phyloP scores from a whole-genome alignment of 2,113 vertebrate genomes.

The Himantopus leucocephalus region DNA sequence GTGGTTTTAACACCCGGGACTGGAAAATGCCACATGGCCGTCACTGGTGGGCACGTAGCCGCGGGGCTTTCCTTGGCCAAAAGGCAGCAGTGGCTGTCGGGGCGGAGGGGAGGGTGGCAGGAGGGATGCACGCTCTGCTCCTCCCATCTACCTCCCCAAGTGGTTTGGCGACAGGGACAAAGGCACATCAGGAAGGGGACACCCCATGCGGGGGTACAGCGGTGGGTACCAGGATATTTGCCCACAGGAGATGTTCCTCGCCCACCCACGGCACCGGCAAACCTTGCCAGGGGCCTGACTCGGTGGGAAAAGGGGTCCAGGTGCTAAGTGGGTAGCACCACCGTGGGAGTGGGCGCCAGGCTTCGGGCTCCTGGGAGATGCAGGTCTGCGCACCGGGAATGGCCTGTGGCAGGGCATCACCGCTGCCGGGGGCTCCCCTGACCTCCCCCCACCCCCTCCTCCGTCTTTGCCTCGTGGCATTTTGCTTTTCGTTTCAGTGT shows the following conservation, averaged over 20 bases:
- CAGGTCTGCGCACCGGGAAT: accelerated
- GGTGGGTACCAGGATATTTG: background rate
- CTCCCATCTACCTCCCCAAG: background rate
- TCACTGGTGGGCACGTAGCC: background rate
- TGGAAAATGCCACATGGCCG: accelerated
- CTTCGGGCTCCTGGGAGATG: background rate
- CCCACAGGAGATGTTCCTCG: background rate
- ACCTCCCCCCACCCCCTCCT: background rate
- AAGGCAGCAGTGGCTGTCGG: accelerated
- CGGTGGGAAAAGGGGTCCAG: background rate
- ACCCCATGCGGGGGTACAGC: accelerated
- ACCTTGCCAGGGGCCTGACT: background rate
- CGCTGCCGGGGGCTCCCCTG: background rate
- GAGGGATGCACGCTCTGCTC: background rate
- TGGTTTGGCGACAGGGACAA: background rate
- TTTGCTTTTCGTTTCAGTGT: background rate
- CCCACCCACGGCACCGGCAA: background rate
- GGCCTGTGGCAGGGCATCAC: background rate
- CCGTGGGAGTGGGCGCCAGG: background rate
- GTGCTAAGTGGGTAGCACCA: background rate
- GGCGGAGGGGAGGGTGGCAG: background rate
- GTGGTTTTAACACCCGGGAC: background rate
- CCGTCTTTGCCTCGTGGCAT: accelerated
- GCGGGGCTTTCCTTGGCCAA: background rate
- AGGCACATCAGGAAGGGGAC: background rate